These are phyloP conservation scores for Dipodomys spectabilis DNA, from an alignment of 2,113 vertebrate species.

Conservation along the genomic window DNA sequence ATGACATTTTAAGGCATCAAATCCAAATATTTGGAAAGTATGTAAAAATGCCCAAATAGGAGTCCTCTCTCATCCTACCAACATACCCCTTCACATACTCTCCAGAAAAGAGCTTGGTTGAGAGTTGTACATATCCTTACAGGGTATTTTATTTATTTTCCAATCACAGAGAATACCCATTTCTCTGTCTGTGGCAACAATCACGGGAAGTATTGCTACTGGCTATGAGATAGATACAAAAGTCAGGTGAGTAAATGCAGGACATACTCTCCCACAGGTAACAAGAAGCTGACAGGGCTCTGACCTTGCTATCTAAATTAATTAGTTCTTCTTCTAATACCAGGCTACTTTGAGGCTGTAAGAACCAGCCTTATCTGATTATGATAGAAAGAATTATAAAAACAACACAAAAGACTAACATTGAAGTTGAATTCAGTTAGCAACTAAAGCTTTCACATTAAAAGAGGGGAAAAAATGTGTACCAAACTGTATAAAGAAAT, in stretches of 20 bases:
- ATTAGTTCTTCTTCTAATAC: background rate
- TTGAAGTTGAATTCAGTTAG: constrained; percentile 36
- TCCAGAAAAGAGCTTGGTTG: background rate
- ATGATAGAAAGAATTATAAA: background rate
- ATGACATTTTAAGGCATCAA: background rate
- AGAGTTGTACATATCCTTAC: background rate
- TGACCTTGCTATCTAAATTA: background rate
- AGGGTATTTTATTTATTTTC: background rate
- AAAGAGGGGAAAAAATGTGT: background rate
- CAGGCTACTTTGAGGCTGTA: background rate
- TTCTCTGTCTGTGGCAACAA: background rate
- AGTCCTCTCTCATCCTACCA: fast-evolving
- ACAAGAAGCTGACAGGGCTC: background rate
- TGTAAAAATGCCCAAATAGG: background rate
- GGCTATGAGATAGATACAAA: background rate
- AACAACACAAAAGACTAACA: background rate
- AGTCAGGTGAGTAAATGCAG: background rate
- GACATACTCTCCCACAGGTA: background rate
- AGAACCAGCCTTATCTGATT: constrained; percentile 7
- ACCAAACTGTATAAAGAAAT: background rate
- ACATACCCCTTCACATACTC: fast-evolving
- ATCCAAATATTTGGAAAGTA: background rate
- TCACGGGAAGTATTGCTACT: background rate
- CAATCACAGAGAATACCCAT: background rate
- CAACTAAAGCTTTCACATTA: background rate